Evolutionary conservation across 2,113 vertebrate genomes (phyloP), one percentile per base, ranked within the genome.

Genomic region (Anseranas semipalmata): DNA sequence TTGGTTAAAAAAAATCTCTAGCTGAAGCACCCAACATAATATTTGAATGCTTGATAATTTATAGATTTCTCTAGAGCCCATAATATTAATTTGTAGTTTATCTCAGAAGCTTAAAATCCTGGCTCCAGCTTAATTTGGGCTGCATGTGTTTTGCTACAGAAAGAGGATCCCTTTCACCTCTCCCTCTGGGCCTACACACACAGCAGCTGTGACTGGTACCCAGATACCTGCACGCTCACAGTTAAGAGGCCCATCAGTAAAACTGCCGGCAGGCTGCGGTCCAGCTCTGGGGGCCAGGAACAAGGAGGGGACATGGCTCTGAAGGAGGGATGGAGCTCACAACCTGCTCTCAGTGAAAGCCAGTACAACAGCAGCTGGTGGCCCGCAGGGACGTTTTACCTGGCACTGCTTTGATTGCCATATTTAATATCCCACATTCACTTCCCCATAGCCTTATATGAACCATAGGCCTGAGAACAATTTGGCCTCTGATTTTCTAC

Each of bases 261-360:
- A 4, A 10, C 52, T 45, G 66, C 35, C 58, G 48, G 21, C 41
- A 15, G 6, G 7, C 77, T 77, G 35, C 32, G 53, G 65, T 12
- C 52, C 71, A 72, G 85, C 30, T 39, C 53, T 35, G 27, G 52
- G 46, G n/a, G 41, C 50, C 18, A 59, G 32, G 46, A 32, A 65
- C 66, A 68, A 71, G 52, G 30, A 81, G n/a, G 58, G 27, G 56
- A 81, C 8, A 2, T 2, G 10, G 25, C 5, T 39, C 53, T 52
- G 39, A 74, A 89, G 68, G 25, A 55, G 27, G 10, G 35, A 65
- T 15, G 35, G 53, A 92, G 5, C n/a, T 37, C 79, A 62, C n/a
- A 13, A 0, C 6, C 52, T 48, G 46, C n/a, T 37, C 46, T 28
- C n/a, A 63, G 0, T 33, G 22, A 50, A 15, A 73, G n/a, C 50